Evolutionary conservation across 2,113 vertebrate genomes (phyloP).

Genomic region (Synodontis membranacea): DNA sequence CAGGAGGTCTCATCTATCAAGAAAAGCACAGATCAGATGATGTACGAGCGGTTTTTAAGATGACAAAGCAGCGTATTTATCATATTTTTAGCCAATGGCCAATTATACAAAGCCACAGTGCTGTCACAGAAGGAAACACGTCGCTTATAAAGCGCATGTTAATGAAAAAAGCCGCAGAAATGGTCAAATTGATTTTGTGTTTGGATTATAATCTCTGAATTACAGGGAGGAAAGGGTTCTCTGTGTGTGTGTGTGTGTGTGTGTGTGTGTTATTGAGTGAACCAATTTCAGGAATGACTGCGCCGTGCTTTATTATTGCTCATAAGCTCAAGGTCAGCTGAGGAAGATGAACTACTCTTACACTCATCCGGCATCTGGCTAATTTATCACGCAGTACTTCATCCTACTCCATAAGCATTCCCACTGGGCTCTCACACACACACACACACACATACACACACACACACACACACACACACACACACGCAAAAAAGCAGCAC

Average conservation of each 20-base stretch:
- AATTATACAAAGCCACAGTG: slow-evolving; percentile 26
- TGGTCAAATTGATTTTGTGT: slow-evolving; percentile 52
- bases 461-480: slow-evolving; percentile 23
- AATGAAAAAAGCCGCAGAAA: slow-evolving; percentile 34
- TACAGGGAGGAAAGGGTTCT: slow-evolving; percentile 3
- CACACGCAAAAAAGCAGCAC: not conserved
- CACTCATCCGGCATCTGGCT: slow-evolving; percentile 56
- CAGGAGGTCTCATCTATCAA: not conserved
- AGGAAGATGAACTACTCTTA: slow-evolving; percentile 69
- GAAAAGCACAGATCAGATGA: not conserved
- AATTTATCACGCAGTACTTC: slow-evolving; percentile 66
- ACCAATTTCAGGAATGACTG: slow-evolving; percentile 74
- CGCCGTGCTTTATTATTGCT: slow-evolving; percentile 73
- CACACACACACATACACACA: slow-evolving; percentile 20
- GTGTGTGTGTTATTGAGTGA: slow-evolving; percentile 61
- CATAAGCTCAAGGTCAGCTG: slow-evolving; percentile 78
- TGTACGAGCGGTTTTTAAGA: slow-evolving; percentile 19
- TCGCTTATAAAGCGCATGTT: not conserved
- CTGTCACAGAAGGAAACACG: not conserved
- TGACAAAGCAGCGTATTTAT: slow-evolving; percentile 19
- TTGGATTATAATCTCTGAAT: slow-evolving; percentile 43
- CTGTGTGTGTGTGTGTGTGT: slow-evolving; percentile 22
- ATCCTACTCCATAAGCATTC: slow-evolving; percentile 27
- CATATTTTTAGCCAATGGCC: not conserved
- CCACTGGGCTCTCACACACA: slow-evolving; percentile 16